Evolutionary conservation across 2,888 invertebrate species (phyloP), one percentile per base, ranked within the genome.

Genomic region (Lasioglossum zephyrum): DNA sequence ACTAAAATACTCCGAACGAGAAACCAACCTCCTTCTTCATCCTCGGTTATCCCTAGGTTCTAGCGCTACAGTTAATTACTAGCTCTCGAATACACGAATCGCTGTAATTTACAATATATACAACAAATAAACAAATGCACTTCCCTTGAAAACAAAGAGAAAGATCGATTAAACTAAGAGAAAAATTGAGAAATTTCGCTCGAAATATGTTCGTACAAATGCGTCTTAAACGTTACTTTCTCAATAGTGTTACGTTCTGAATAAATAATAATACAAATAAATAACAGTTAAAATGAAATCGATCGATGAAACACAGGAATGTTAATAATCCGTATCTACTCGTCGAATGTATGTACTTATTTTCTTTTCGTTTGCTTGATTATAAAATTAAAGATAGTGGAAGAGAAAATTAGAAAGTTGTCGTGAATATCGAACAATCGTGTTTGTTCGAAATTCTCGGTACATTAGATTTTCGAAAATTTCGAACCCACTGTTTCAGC

Each of bases 121-220:
- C 93, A 93, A 91, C 87, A 93, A 95, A 92, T 94, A 94, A 95
- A 94, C 94, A 93, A 94, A 91, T 95, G 95, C 94, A 94, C 92
- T 92, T 94, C 93, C 94, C 94, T 93, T 92, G 92, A 93, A 93
- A 92, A 92, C 22, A 79, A 77, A 80, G 36, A 81, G 53, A 22
- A 73, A 76, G 70, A 66, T 69, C 78, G 41, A 22, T 18, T 41
- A 63, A 44, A 63, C 60, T 63, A 26, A 78, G 4, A 60, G 16
- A 70, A 47, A 80, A 80, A 79, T 31, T 36, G 53, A 75, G n/a
- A 49, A 44, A 0, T 75, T 72, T 39, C 49, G 36, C 57, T 78
- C 69, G 81, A 77, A 70, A 77, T 44, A 13, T 73, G 57, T 69
- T 84, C 69, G n/a, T 74, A 47, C 70, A 39, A 84, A 84, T 70